Evolutionary conservation across 1,140 invertebrate species (phyloP).

Genomic region (Drosophila parvula): DNA sequence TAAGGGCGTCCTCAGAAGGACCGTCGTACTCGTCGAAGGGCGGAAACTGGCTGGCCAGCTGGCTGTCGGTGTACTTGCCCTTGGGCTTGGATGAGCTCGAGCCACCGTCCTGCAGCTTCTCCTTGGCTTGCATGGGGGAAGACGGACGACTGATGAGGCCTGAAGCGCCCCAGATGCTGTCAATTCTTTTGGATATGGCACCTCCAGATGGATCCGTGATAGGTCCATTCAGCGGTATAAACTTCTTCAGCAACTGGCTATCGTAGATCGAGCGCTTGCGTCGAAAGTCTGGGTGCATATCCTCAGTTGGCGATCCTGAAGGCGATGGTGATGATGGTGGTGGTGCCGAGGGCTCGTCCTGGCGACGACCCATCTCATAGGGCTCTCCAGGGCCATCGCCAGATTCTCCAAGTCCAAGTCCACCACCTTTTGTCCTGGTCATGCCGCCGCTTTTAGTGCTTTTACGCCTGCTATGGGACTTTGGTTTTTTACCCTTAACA

Average conservation of each 20-base stretch:
- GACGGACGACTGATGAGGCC: constrained; percentile 13
- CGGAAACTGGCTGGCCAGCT: constrained; percentile 48
- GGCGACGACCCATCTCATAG: constrained; percentile 1
- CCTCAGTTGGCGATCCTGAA: constrained; percentile 23
- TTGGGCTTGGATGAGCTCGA: not conserved
- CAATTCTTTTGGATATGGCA: constrained; percentile 58
- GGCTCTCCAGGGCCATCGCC: not conserved
- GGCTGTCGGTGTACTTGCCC: not conserved
- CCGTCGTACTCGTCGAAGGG: constrained; percentile 62
- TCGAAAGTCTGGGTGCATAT: constrained; percentile 14
- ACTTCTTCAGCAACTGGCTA: constrained; percentile 44
- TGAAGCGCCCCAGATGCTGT: not conserved
- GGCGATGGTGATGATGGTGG: constrained; percentile 5
- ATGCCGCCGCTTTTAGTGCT: constrained; percentile 32
- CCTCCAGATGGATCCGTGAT: constrained; percentile 54
- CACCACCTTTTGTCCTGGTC: not conserved
- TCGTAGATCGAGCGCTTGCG: constrained; percentile 12
- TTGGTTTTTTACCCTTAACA: constrained; percentile 38
- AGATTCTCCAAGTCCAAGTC: not conserved
- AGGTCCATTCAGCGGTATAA: constrained; percentile 47
- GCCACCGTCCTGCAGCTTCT: constrained; percentile 36
- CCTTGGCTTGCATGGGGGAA: not conserved
- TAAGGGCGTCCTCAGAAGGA: constrained; percentile 62
- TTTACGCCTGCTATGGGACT: not conserved
- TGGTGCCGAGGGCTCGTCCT: constrained; percentile 17